A percentile compares a stretch with the other conserved stretches of the same genome.
Conservation (phyloP, 2,797 vertebrate genomes). For the Selene dorsalis region DNA sequence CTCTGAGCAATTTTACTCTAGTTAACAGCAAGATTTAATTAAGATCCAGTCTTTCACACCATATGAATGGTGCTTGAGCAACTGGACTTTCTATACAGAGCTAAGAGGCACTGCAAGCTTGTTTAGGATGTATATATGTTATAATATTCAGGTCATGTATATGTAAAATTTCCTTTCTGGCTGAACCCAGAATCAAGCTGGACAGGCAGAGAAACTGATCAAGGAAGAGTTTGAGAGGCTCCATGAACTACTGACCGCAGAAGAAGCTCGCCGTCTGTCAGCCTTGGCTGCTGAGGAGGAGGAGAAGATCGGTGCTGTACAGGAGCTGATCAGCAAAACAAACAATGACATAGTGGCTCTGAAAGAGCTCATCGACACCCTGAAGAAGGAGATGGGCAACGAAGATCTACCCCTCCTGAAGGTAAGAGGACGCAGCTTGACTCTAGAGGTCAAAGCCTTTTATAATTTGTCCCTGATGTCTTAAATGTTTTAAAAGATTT, state of each 20-base stretch:
- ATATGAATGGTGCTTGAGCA: neutral
- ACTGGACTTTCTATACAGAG: neutral
- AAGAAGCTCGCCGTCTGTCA: slow-evolving; percentile 73
- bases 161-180: neutral
- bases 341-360: slow-evolving; percentile 59
- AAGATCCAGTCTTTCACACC: neutral
- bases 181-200: slow-evolving; percentile 75
- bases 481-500: neutral
- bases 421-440: slow-evolving; percentile 38
- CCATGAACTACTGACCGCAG: slow-evolving; percentile 59
- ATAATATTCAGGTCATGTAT: neutral
- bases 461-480: neutral
- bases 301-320: slow-evolving; percentile 65
- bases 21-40: too few relatives aligned
- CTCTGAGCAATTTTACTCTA: too few relatives aligned
- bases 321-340: slow-evolving; percentile 51
- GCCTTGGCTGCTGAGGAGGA: slow-evolving; percentile 75
- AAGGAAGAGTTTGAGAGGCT: slow-evolving; percentile 81
- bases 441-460: neutral
- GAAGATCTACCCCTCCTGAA: slow-evolving; percentile 73
- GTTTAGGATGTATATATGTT: neutral
- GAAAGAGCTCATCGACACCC: slow-evolving; percentile 61
- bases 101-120: neutral
- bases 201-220: slow-evolving; percentile 78
- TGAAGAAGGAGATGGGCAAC: slow-evolving; percentile 81